phyloP scores from a whole-genome alignment of 2,888 invertebrate genomes.

The Phorcus lineatus region DNA sequence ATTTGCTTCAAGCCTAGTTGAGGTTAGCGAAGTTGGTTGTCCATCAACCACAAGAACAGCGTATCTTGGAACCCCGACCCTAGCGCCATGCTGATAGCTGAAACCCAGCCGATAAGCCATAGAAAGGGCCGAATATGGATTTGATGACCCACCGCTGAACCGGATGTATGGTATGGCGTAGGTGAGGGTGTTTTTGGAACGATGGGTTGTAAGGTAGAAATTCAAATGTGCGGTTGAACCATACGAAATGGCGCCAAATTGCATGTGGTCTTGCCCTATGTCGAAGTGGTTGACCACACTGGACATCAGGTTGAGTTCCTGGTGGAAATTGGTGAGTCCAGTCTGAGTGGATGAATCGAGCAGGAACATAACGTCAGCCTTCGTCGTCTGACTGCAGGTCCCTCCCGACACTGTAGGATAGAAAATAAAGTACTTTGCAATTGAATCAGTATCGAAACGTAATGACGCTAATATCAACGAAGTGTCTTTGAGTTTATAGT shows the following conservation, averaged over 20 bases:
- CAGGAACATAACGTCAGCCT: slow-evolving; percentile 67
- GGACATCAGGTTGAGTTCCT: slow-evolving; percentile 63
- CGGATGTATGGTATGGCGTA: slow-evolving; percentile 38
- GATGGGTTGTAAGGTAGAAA: slow-evolving; percentile 49
- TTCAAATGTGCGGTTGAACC: slow-evolving; percentile 42
- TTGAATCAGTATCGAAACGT: too few species aligned
- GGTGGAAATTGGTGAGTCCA: slow-evolving; percentile 59
- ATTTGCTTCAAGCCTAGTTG: slow-evolving; percentile 43
- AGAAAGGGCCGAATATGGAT: background rate
- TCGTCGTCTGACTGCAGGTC: slow-evolving; percentile 45
- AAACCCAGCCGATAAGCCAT: background rate
- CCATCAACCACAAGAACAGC: slow-evolving; percentile 55
- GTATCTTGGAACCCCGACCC: slow-evolving; percentile 32
- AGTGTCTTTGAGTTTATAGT: too few species aligned
- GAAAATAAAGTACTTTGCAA: too few species aligned
- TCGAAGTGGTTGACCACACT: slow-evolving; percentile 56
- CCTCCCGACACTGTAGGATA: too few species aligned
- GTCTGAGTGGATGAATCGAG: slow-evolving; percentile 70
- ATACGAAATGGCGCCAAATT: slow-evolving; percentile 52
- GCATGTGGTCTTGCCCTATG: slow-evolving; percentile 57
- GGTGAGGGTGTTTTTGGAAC: slow-evolving; percentile 37
- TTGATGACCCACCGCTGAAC: background rate
- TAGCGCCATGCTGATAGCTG: background rate
- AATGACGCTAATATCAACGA: too few species aligned
- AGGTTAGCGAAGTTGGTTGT: slow-evolving; percentile 34